phyloP scores from a whole-genome alignment of 1,140 invertebrate species.

The Sitobion miscanthi region DNA sequence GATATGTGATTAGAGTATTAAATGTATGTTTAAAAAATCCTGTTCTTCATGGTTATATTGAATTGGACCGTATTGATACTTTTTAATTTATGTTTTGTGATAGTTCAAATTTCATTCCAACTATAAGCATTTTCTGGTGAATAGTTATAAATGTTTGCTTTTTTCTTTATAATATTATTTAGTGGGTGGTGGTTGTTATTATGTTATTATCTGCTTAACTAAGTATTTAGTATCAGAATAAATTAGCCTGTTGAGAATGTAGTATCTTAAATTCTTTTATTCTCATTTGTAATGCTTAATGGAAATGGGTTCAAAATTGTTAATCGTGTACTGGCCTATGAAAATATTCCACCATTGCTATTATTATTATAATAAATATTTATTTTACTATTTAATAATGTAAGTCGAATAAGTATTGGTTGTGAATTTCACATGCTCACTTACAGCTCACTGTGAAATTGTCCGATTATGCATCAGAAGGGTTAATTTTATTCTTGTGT shows the following conservation, averaged over 20 bases:
- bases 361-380: slow-evolving; percentile 37
- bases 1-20: neutral
- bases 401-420: neutral
- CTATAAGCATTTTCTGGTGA: neutral
- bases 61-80: neutral
- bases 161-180: slow-evolving; percentile 33
- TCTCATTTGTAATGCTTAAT: slow-evolving; percentile 25
- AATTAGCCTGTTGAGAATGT: neutral
- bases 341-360: neutral
- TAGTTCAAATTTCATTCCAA: neutral
- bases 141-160: slow-evolving; percentile 7
- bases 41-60: neutral
- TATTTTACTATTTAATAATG: slow-evolving; percentile 17
- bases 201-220: slow-evolving; percentile 34
- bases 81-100: neutral
- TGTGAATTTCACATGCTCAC: slow-evolving; percentile 14
- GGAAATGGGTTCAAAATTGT: slow-evolving; percentile 16
- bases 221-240: neutral
- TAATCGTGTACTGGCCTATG: neutral
- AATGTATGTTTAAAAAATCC: neutral
- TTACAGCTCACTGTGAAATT: slow-evolving; percentile 30
- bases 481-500: slow-evolving; percentile 50
- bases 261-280: slow-evolving; percentile 16
- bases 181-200: slow-evolving; percentile 46
- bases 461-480: slow-evolving; percentile 38